phyloP scores from a whole-genome alignment of 2,888 invertebrate species.

The Trachelus tabidus region DNA sequence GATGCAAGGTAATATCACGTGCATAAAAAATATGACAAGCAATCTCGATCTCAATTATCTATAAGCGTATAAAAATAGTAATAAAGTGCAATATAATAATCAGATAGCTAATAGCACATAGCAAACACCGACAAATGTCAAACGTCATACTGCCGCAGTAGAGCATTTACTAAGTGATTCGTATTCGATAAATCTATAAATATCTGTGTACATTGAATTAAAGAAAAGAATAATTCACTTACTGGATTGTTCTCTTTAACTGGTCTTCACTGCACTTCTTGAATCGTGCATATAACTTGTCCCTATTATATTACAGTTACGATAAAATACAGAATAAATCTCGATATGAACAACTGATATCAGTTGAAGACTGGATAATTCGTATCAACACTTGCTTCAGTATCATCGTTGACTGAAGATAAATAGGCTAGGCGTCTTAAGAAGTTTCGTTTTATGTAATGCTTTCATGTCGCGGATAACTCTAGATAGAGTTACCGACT shows the following conservation, averaged over 20 bases:
- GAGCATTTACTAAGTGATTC: neutral
- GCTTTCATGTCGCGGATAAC: no score
- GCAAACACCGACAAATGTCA: neutral
- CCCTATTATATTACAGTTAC: neutral
- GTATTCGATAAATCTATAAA: neutral
- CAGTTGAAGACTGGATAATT: neutral
- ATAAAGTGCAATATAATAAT: neutral
- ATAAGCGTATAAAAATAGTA: neutral
- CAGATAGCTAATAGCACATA: neutral
- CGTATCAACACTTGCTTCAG: neutral
- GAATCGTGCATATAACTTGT: neutral
- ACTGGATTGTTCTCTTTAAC: neutral
- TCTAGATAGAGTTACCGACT: neutral
- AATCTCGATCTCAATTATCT: neutral
- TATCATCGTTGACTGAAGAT: neutral
- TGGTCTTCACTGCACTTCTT: neutral
- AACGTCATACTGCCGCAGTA: neutral
- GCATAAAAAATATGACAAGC: neutral
- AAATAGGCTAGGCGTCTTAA: neutral
- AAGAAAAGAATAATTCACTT: neutral
- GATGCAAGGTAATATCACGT: neutral
- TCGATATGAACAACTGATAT: neutral
- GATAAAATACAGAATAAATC: neutral
- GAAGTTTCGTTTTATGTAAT: neutral
- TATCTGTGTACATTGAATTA: neutral